Evolutionary conservation across 2,113 vertebrate species (phyloP), one percentile per base, ranked within the genome.

Genomic region (Bufo gargarizans): DNA sequence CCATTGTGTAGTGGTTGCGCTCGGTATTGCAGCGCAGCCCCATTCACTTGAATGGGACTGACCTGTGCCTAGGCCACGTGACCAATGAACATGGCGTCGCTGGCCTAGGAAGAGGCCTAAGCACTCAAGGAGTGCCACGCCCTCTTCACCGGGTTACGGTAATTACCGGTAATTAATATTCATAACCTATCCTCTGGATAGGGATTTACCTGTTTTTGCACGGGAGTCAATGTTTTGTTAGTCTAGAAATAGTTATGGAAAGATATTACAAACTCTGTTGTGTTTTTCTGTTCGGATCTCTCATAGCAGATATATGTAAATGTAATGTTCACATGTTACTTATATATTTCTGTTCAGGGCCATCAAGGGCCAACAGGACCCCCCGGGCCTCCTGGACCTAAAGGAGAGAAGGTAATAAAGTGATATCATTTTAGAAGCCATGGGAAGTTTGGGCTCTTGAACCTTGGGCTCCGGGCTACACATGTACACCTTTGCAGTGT

Each of bases 371-470:
- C 94, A 77, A 90, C 94, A 53, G 98, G 98, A 85, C 92, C 94
- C 12, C 86, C 94, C 61, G 98, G 97, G 47, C 91, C 95, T 59
- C 95, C 97, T 50, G 98, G 98, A 81, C 95, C 95, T 78, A 99
- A 98, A 95, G 98, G 98, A 93, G 97, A 99, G 95, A 99, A 99
- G 96, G 98, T 99, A 63, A 55, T 33, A 33, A 0, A 53, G 4
- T 14, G n/a, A 4, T 79, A 79, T 43, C 8, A 53, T 53, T 20
- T 77, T 11, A 61, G 22, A 17, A 2, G 22, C 17, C 1, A 45
- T 47, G 13, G 6, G 5, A 14, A 6, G 8, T 13, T n/a, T 55
- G 77, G 5, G 33, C 33, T 33, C 33, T 33, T 16, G 11, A 5
- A 14, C 12, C 33, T 72, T 43, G 22, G 67, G 43, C 13, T 72